Evolutionary conservation across 2,888 invertebrate species (phyloP).

Genomic region (Agrilus biguttatus): DNA sequence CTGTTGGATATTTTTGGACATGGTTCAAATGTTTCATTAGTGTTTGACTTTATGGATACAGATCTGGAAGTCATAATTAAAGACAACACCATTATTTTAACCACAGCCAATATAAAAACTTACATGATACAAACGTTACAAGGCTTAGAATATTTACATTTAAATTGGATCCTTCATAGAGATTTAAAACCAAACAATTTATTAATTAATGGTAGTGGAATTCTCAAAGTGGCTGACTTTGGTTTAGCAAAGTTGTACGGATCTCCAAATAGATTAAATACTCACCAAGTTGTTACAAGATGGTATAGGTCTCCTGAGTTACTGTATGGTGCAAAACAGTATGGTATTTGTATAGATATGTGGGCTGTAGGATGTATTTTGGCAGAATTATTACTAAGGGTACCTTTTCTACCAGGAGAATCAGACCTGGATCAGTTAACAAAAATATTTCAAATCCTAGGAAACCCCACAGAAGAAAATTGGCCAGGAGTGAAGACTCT

Average conservation of each 20-base stretch:
- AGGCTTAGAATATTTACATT: slow-evolving; percentile 89
- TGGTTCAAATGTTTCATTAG: slow-evolving; percentile 85
- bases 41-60: slow-evolving; percentile 99
- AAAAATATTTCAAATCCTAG: slow-evolving; percentile 88
- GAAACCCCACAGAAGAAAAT: slow-evolving; percentile 80
- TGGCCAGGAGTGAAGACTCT: slow-evolving; percentile 79
- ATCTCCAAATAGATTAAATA: slow-evolving; percentile 89
- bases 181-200: slow-evolving; percentile 99
- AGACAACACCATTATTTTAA: slow-evolving; percentile 75
- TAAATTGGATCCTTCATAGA: slow-evolving; percentile 92
- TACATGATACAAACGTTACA: slow-evolving; percentile 90
- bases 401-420: slow-evolving; percentile 92
- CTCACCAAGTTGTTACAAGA: slow-evolving; percentile 94
- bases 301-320: slow-evolving; percentile 92
- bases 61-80: slow-evolving; percentile 92
- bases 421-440: slow-evolving; percentile 93
- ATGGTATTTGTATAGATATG: slow-evolving; percentile 93
- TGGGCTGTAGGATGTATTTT: slow-evolving; percentile 99
- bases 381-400: slow-evolving; percentile 80
- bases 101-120: slow-evolving; percentile 86
- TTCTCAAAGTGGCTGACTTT: slow-evolving; percentile 97
- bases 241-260: slow-evolving; percentile 96
- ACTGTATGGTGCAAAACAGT: slow-evolving; percentile 86
- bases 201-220: slow-evolving; percentile 78
- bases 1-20: slow-evolving; percentile 96